Evolutionary conservation across 1,140 invertebrate genomes (phyloP).

Genomic region (Diprion similis): DNA sequence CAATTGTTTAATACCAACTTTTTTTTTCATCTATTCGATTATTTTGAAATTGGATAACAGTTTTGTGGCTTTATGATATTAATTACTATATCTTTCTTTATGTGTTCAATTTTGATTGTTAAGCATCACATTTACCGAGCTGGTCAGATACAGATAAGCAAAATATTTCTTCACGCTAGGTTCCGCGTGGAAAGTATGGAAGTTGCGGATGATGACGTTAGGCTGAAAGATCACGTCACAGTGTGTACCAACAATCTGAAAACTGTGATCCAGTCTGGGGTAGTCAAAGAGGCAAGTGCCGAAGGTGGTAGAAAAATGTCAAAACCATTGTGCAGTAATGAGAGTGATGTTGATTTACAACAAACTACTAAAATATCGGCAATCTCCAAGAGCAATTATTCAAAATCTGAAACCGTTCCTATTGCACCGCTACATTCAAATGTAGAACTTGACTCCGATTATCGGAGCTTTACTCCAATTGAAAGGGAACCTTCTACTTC

Average conservation of each 20-base stretch:
- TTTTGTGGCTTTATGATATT: not conserved
- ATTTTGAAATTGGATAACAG: not conserved
- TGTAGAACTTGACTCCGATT: not conserved
- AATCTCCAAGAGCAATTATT: not conserved
- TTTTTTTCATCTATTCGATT: not conserved
- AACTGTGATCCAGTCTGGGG: not conserved
- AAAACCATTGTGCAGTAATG: too few relatives aligned
- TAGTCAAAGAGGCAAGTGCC: not conserved
- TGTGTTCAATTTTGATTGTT: conserved; percentile 10
- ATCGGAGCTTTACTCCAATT: not conserved
- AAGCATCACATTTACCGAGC: not conserved
- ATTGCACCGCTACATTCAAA: not conserved
- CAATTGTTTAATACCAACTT: not conserved
- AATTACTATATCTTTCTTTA: conserved; percentile 22
- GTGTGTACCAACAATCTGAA: conserved; percentile 33
- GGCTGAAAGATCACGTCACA: conserved; percentile 48
- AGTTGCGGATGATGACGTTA: conserved; percentile 53
- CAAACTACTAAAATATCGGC: too few relatives aligned
- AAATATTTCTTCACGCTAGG: conserved; percentile 32
- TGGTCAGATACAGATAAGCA: conserved; percentile 4
- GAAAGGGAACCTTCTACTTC: not conserved
- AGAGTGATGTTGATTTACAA: too few relatives aligned
- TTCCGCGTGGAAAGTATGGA: conserved; percentile 59
- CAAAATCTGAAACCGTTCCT: not conserved
- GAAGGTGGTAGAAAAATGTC: too few relatives aligned